These are phyloP conservation scores for Automeris io DNA, from an alignment of 2,888 invertebrate species.

Conservation along the genomic window DNA sequence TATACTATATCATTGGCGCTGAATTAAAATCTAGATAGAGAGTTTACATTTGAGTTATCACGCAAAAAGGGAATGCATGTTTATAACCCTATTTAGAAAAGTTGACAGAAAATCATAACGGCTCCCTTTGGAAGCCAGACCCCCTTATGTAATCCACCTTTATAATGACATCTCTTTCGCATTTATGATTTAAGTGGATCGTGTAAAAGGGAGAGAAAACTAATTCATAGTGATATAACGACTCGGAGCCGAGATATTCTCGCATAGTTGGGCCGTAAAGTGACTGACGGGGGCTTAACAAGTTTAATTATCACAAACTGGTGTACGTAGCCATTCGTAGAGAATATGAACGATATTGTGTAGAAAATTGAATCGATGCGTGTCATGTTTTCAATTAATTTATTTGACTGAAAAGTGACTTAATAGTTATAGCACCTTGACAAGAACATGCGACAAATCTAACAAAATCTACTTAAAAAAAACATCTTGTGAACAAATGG, in stretches of 20 bases:
- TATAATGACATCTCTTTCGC: neutral
- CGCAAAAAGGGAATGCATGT: too few relatives aligned
- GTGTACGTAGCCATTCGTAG: neutral
- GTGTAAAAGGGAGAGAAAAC: neutral
- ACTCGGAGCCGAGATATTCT: neutral
- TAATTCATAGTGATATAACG: neutral
- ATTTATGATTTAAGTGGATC: neutral
- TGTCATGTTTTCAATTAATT: neutral
- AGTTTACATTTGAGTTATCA: too few relatives aligned
- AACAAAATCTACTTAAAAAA: too few relatives aligned
- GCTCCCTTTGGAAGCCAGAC: neutral
- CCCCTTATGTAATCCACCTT: neutral
- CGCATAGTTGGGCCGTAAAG: slow-evolving; percentile 21
- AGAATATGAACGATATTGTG: neutral
- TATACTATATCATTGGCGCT: too few relatives aligned
- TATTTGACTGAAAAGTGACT: neutral
- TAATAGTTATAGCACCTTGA: neutral
- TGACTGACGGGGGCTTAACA: slow-evolving; percentile 26
- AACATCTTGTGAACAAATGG: too few relatives aligned
- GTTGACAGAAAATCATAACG: neutral
- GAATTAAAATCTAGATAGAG: too few relatives aligned
- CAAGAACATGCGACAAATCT: too few relatives aligned
- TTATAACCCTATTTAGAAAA: neutral
- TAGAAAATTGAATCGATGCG: neutral
- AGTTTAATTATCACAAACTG: slow-evolving; percentile 32